A percentile compares a stretch with the other conserved stretches of the same genome.
These are phyloP conservation scores for Archaeoteleia sp. DNA, from an alignment of 2,888 invertebrate genomes.

Conservation along the genomic window DNA sequence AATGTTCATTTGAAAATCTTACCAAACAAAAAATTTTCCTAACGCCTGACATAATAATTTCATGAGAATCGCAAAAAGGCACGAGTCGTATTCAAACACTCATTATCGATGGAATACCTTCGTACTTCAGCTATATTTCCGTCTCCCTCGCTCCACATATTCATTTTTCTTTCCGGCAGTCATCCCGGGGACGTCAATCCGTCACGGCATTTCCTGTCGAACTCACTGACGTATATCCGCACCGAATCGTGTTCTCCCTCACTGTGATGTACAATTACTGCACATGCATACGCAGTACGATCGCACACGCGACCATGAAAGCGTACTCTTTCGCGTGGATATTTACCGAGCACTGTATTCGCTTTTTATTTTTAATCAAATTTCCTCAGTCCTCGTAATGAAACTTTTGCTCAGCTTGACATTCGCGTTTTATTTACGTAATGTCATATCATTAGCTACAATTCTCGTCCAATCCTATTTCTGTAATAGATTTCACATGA, in stretches of 20 bases:
- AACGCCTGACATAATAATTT: too few relatives aligned
- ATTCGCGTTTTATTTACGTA: too few relatives aligned
- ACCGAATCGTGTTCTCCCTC: constrained; percentile 14
- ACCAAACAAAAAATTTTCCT: too few relatives aligned
- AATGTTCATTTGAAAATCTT: too few relatives aligned
- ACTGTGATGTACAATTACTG: constrained; percentile 13
- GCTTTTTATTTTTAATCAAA: too few relatives aligned
- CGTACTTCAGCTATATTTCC: background rate
- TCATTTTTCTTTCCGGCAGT: constrained; percentile 20
- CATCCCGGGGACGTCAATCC: constrained; percentile 27
- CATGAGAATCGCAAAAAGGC: background rate
- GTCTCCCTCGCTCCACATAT: constrained; percentile 1
- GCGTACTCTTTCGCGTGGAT: background rate
- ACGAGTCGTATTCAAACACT: background rate
- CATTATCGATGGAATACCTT: background rate
- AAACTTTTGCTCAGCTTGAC: too few relatives aligned
- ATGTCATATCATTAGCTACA: too few relatives aligned
- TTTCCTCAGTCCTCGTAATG: too few relatives aligned
- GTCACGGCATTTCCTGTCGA: constrained; percentile 21
- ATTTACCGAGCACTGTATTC: background rate
- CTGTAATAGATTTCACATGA: too few relatives aligned
- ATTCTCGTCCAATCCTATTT: too few relatives aligned
- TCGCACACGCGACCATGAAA: background rate
- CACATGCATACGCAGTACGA: background rate
- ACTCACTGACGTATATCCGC: constrained; percentile 17